Percentiles rank a stretch among this genome's conserved stretches.
These are phyloP conservation scores for Caranx melampygus DNA, from an alignment of 2,113 vertebrate genomes.

Conservation along the genomic window DNA sequence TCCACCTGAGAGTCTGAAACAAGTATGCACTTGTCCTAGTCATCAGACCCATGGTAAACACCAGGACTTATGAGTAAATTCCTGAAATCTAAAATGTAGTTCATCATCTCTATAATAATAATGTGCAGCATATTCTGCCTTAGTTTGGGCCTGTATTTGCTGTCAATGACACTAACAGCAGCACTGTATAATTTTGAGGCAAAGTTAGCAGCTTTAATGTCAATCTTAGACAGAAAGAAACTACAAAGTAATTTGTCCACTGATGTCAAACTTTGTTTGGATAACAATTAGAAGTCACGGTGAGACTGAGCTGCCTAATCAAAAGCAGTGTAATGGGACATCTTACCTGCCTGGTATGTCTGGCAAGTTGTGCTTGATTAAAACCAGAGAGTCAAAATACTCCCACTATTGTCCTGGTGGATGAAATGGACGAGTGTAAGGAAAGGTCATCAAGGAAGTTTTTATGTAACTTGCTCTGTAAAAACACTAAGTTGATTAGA, in stretches of 20 bases:
- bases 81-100: conserved; percentile 29
- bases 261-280: conserved; percentile 53
- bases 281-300: conserved; percentile 50
- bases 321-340: conserved; percentile 52
- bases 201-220: conserved; percentile 5
- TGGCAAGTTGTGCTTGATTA: conserved; percentile 57
- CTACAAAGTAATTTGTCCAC: conserved; percentile 36
- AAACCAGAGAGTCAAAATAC: conserved; percentile 49
- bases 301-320: conserved; percentile 45
- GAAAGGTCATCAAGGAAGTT: conserved; percentile 78
- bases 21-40: conserved; percentile 43
- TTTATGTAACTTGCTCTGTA: conserved; percentile 71
- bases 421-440: conserved; percentile 51
- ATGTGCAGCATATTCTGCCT: neutral
- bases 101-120: conserved; percentile 7
- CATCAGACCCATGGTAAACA: conserved; percentile 44
- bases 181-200: neutral
- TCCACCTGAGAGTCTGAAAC: conserved; percentile 45
- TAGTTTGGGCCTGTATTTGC: neutral
- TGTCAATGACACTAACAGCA: neutral
- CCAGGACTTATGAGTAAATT: conserved; percentile 38
- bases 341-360: conserved; percentile 57
- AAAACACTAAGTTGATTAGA: conserved; percentile 86
- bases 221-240: conserved; percentile 12
- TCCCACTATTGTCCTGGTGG: conserved; percentile 52